phyloP scores from a whole-genome alignment of 2,888 invertebrate genomes.

The Bembecia ichneumoniformis region DNA sequence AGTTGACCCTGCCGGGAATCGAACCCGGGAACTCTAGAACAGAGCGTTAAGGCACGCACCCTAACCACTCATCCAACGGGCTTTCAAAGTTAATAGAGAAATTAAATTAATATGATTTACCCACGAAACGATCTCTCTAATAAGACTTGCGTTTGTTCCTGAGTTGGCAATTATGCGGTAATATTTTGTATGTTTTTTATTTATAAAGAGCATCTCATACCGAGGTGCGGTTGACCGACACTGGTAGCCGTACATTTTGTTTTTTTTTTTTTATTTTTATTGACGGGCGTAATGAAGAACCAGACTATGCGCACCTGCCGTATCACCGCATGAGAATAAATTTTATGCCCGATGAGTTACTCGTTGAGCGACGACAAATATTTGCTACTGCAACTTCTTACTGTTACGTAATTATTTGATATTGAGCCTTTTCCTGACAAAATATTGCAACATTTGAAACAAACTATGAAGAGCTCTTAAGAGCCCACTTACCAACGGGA shows the following conservation, averaged over 20 bases:
- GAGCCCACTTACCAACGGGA: no score
- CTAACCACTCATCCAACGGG: no score
- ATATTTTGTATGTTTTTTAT: neutral
- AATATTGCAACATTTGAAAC: no score
- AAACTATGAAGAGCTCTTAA: no score
- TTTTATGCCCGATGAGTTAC: slow-evolving; percentile 38
- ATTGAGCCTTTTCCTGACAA: no score
- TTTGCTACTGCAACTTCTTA: slow-evolving; percentile 22
- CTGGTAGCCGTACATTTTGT: slow-evolving; percentile 24
- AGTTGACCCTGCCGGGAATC: no score
- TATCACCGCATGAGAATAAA: slow-evolving; percentile 32
- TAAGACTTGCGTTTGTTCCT: neutral
- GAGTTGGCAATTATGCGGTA: neutral
- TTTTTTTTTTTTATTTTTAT: slow-evolving; percentile 30
- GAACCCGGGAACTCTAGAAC: no score
- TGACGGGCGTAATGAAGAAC: slow-evolving; percentile 24
- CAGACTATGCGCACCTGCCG: slow-evolving; percentile 37
- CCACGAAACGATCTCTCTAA: no score
- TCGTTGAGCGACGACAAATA: slow-evolving; percentile 25
- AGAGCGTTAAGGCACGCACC: no score
- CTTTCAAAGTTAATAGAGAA: no score
- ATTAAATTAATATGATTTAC: no score
- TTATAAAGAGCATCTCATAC: slow-evolving; percentile 1
- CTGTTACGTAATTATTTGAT: slow-evolving; percentile 6
- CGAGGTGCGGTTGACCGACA: slow-evolving; percentile 18